phyloP scores from a whole-genome alignment of 2,888 invertebrate genomes.

The Epirrita christyi region DNA sequence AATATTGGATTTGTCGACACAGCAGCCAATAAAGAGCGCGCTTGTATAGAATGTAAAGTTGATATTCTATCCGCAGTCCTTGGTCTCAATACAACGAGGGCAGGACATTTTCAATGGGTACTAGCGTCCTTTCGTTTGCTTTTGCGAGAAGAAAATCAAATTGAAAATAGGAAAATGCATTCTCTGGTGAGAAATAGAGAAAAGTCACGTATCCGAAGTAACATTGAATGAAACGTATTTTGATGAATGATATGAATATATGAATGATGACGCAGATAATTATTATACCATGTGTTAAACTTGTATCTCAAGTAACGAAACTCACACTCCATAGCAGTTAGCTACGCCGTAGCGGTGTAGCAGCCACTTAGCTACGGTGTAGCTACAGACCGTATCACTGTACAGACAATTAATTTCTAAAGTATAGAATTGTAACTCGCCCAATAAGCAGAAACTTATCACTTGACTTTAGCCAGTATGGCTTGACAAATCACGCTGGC shows the following conservation, averaged over 20 bases:
- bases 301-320: constrained; percentile 6
- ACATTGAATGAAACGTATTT: neutral
- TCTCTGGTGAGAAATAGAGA: neutral
- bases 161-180: constrained; percentile 3
- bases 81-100: constrained; percentile 3
- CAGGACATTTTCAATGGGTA: constrained; percentile 1
- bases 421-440: constrained; percentile 11
- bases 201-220: neutral
- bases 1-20: too few species aligned
- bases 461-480: too few species aligned
- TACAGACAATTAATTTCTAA: neutral
- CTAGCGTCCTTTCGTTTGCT: constrained; percentile 3
- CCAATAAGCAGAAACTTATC: neutral
- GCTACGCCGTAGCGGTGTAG: constrained; percentile 31
- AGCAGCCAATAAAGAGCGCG: neutral
- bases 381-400: constrained; percentile 17
- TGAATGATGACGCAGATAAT: too few species aligned
- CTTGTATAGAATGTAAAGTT: constrained; percentile 9
- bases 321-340: constrained; percentile 26
- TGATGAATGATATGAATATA: neutral
- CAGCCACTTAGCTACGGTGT: constrained; percentile 14
- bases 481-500: too few species aligned
- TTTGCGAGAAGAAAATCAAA: constrained; percentile 7
- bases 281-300: constrained; percentile 23
- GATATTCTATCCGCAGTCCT: constrained; percentile 9